phyloP scores from a whole-genome alignment of 2,888 invertebrate genomes.

The Tiliacea citrago region DNA sequence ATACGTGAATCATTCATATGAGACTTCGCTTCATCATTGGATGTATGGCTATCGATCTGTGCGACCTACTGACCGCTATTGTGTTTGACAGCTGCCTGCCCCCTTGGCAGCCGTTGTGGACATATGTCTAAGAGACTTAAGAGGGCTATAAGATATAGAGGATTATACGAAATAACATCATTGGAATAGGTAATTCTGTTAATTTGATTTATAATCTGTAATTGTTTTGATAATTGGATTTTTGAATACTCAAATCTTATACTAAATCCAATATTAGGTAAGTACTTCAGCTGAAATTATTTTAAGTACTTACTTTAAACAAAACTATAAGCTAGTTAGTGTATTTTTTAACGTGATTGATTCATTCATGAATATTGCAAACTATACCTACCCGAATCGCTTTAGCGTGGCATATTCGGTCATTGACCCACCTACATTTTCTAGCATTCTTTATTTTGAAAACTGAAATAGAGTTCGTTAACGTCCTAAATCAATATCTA shows the following conservation, averaged over 20 bases:
- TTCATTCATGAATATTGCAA: not conserved
- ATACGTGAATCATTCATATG: constrained; percentile 28
- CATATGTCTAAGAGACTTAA: constrained; percentile 17
- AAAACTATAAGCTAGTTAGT: too few relatives aligned
- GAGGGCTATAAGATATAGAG: not conserved
- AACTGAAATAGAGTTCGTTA: not conserved
- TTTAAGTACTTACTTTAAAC: too few relatives aligned
- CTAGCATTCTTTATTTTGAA: not conserved
- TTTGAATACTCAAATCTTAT: too few relatives aligned
- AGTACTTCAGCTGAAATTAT: too few relatives aligned
- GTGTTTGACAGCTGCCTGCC: constrained; percentile 38
- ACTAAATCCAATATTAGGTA: not conserved
- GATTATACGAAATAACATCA: not conserved
- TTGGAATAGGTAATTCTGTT: not conserved
- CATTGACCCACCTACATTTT: not conserved
- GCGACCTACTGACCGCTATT: constrained; percentile 61
- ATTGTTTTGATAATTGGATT: too few relatives aligned
- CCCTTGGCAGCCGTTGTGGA: not conserved
- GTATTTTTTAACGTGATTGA: too few relatives aligned
- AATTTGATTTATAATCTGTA: not conserved
- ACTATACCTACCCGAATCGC: not conserved
- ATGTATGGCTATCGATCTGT: constrained; percentile 54
- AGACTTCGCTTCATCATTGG: constrained; percentile 29
- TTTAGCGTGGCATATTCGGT: not conserved
- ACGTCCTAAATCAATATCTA: not conserved